These are phyloP conservation scores for Melieria crassipennis DNA, from an alignment of 2,888 invertebrate genomes.

Conservation along the genomic window DNA sequence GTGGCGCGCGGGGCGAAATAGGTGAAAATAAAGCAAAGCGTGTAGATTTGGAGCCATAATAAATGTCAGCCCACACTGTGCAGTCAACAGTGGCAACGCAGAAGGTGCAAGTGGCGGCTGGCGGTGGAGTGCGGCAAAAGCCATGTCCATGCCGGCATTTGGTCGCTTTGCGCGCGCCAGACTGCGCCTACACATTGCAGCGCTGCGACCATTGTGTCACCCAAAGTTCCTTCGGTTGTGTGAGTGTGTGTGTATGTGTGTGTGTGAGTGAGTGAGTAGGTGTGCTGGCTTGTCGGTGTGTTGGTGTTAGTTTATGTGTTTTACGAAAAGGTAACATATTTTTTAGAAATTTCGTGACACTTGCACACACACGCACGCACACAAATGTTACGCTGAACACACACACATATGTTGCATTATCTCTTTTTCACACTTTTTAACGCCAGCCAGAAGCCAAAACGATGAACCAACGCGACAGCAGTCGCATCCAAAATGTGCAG, in stretches of 20 bases:
- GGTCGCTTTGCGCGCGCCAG: too few species aligned
- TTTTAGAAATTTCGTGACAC: not conserved
- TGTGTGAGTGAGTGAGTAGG: conserved; percentile 41
- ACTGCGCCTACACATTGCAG: too few species aligned
- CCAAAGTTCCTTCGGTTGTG: not conserved
- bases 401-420: conserved; percentile 58
- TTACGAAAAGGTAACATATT: conserved; percentile 58
- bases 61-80: conserved; percentile 20
- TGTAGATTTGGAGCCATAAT: conserved; percentile 29
- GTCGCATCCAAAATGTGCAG: not conserved
- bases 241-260: not conserved
- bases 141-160: too few species aligned
- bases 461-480: not conserved
- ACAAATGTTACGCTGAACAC: conserved; percentile 47
- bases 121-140: too few species aligned
- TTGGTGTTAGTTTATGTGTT: conserved; percentile 60
- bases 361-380: conserved; percentile 50
- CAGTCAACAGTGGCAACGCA: conserved; percentile 5
- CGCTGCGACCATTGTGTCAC: too few species aligned
- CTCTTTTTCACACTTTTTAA: conserved; percentile 55
- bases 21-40: conserved; percentile 28
- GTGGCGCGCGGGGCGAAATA: not conserved
- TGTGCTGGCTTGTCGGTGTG: conserved; percentile 50
- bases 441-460: conserved; percentile 49
- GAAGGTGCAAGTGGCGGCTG: not conserved